Base-by-base conservation (phyloP, 1,140 invertebrate genomes). In the Zophobas atratus region DNA sequence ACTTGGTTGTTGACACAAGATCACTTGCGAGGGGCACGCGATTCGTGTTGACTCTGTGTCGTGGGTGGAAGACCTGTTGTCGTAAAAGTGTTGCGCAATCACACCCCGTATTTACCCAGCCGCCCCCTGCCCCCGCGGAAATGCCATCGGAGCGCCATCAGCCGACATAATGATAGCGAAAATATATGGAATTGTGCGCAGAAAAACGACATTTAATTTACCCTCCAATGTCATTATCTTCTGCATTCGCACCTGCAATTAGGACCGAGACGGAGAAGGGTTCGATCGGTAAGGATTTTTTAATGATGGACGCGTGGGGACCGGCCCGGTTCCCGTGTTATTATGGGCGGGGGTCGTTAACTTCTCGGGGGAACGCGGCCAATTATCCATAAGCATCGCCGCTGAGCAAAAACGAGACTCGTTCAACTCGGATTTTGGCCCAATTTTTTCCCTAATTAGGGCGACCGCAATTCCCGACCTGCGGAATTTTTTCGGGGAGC, bases 281-380 rank as follows among this genome's bases (percentile, higher is more conserved):
- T 67, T 67, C 60, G 39, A 63, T 39, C 57, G 20, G 55, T 73
- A 73, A 73, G 39, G 71, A 73, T 73, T 73, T 73, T 73, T 73
- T 73, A 73, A 73, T 73, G 71, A 73, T 20, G 49, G 71, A 73
- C 71, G 71, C 71, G 71, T 73, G 71, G 71, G 49, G 70, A 51
- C 55, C 55, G 8, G 32, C 5, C n/a, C 43, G 41, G 38, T 43
- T 43, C 60, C 60, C 39, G 60, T 43, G 60, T 43, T 36, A 67
- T 67, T 67, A 67, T 8, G 43, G 8, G 8, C 5, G 32, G 35
- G 53, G 53, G 53, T 55, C 53, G 53, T 55, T 55, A 55, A 55
- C 53, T 55, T 33, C 20, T 20, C 20, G 20, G 20, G 20, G 20
- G 20, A 20, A 20, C 20, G 20, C 20, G 20, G 20, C 20, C 20